Evolutionary conservation across 2,888 invertebrate genomes (phyloP), one percentile per base, ranked within the genome.

Genomic region (Elysia crispata): DNA sequence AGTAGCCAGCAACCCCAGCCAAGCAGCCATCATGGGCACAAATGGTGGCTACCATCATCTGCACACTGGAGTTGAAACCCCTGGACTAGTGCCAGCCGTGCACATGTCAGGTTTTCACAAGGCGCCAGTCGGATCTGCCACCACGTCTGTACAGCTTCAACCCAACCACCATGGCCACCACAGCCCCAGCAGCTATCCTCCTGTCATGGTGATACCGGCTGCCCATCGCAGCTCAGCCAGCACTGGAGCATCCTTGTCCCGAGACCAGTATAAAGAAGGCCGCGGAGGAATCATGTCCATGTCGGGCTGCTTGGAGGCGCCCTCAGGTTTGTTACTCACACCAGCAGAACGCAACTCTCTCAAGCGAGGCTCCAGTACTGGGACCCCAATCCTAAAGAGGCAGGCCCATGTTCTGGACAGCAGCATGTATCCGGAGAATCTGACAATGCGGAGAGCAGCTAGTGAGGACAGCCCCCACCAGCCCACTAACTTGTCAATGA

Each of bases 291-390:
- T 76, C 54, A 80, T 76, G 70, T 80, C 80, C 15, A 18, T 80
- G 54, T 41, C 41, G 3, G 80, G 80, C 49, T 80, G 80, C 18
- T 72, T 80, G 31, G 76, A 80, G 8, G 25, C 76, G 20, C 74
- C 64, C 8, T 74, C 78, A 0, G 11, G 41, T 11, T 11, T 6
- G 5, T 11, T 23, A 5, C 60, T 60, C 3, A 0, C 33, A n/a
- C 23, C 75, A 31, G 28, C 57, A 0, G 76, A 76, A 23, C 70
- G 70, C 1, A 62, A 41, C 25, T 5, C 49, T 20, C 83, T 83
- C 41, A 83, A 83, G 50, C 64, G 83, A 18, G 83, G 79, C n/a
- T 81, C 81, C 1, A 80, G 81, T 60, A 83, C 83, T 23, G 83
- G 83, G 25, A 83, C 83, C 20, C 83, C 83, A 1, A 76, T 80